Percentiles rank a stretch among this genome's conserved stretches.
These are phyloP conservation scores for Meandrusa payeni DNA, from an alignment of 2,888 invertebrate genomes.

Conservation along the genomic window DNA sequence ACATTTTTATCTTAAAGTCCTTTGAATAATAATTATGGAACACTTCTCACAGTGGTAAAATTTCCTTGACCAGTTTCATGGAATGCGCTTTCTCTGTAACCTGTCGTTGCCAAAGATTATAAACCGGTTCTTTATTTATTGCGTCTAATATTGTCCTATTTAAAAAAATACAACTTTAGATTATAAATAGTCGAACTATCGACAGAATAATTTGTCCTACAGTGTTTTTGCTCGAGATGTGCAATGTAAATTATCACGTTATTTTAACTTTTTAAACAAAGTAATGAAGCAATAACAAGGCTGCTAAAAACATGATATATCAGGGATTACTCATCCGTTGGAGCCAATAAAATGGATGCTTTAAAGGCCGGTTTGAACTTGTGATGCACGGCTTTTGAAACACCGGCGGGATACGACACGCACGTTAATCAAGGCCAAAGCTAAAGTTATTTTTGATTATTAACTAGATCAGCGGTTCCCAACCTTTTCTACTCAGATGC, in stretches of 20 bases:
- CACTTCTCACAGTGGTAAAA: background rate
- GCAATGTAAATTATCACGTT: background rate
- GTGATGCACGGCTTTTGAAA: slow-evolving; percentile 3
- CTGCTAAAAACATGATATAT: no score
- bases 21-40: background rate
- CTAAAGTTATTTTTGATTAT: no score
- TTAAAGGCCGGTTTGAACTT: slow-evolving; percentile 5
- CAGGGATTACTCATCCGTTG: slow-evolving; percentile 5
- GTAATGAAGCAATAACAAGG: slow-evolving; percentile 3
- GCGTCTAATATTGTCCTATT: no score
- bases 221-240: no score
- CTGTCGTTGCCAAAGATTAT: background rate
- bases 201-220: no score
- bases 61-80: slow-evolving; percentile 3
- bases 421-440: background rate
- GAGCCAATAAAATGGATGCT: slow-evolving; percentile 10
- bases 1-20: background rate
- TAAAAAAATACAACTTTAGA: slow-evolving; percentile 1
- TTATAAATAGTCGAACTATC: no score
- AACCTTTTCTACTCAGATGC: no score
- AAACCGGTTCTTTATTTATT: background rate
- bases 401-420: background rate
- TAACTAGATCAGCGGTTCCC: no score
- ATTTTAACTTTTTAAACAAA: slow-evolving; percentile 4
- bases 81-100: slow-evolving; percentile 12